phyloP scores from a whole-genome alignment of 2,797 vertebrate species.

The Steatocranus sp. region DNA sequence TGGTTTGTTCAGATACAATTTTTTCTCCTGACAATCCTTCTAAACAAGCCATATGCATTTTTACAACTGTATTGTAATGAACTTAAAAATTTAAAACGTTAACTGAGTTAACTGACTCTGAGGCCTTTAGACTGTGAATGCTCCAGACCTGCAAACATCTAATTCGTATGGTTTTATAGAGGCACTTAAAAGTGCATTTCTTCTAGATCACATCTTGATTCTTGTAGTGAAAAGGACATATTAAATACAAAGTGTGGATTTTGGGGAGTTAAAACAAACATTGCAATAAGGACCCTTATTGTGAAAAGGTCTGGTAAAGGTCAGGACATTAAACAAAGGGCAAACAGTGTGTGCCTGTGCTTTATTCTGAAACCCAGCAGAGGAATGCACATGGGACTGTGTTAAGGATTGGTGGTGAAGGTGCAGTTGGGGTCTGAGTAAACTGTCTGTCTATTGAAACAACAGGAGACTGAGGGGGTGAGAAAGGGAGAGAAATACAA shows the following conservation, averaged over 20 bases:
- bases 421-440: slow-evolving; percentile 46
- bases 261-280: slow-evolving; percentile 7
- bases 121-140: neutral
- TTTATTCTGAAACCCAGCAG: slow-evolving; percentile 70
- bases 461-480: slow-evolving; percentile 39
- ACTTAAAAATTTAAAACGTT: neutral
- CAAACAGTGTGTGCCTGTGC: slow-evolving; percentile 39
- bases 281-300: neutral
- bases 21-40: neutral
- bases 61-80: neutral
- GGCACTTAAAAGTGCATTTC: neutral
- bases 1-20: neutral
- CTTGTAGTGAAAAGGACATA: neutral
- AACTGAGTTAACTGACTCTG: neutral
- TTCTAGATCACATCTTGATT: neutral
- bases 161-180: neutral
- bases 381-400: slow-evolving; percentile 70
- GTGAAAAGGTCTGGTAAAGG: slow-evolving; percentile 36
- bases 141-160: neutral
- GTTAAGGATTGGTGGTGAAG: slow-evolving; percentile 27
- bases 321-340: slow-evolving; percentile 39
- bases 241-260: neutral
- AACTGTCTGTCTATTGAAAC: slow-evolving; percentile 49
- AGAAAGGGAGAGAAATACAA: slow-evolving; percentile 33
- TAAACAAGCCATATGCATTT: neutral